phyloP scores from a whole-genome alignment of 2,797 vertebrate species.

The Micromesistius poutassou region DNA sequence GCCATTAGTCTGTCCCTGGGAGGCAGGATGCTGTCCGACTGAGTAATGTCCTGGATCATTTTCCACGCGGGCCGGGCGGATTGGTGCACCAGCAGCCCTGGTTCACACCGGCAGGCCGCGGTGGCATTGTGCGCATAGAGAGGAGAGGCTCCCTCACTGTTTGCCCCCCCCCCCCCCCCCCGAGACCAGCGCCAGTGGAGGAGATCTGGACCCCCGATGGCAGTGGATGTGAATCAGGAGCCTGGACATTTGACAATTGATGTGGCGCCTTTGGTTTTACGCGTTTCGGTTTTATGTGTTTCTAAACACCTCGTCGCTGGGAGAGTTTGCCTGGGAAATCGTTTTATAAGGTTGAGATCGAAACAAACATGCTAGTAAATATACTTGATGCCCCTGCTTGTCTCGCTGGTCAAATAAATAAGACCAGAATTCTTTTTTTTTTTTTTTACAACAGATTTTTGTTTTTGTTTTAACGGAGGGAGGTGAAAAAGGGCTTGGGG shows the following conservation, averaged over 20 bases:
- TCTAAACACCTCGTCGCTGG: slow-evolving; percentile 26
- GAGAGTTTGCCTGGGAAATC: neutral
- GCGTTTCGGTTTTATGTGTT: slow-evolving; percentile 32
- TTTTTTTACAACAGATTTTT: slow-evolving; percentile 6
- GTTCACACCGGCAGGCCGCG: neutral
- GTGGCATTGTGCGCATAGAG: neutral
- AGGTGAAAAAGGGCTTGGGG: neutral
- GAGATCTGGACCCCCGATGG: slow-evolving; percentile 32
- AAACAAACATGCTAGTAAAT: neutral
- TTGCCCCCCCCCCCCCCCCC: no score
- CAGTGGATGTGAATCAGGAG: slow-evolving; percentile 21
- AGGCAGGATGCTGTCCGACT: slow-evolving; percentile 47
- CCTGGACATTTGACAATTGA: slow-evolving; percentile 37
- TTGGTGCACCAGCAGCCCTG: neutral
- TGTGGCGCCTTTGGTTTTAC: slow-evolving; percentile 33
- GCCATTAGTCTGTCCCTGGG: slow-evolving; percentile 53
- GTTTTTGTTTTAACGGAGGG: slow-evolving; percentile 8
- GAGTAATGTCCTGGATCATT: slow-evolving; percentile 60
- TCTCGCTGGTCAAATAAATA: neutral
- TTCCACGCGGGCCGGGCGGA: slow-evolving; percentile 29
- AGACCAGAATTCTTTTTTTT: neutral
- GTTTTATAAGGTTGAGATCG: neutral
- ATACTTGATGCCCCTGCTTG: neutral
- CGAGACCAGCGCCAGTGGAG: slow-evolving; percentile 22
- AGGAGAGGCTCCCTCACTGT: no score